These are phyloP conservation scores for Amphipoea oculea DNA, from an alignment of 2,888 invertebrate species.

Conservation along the genomic window DNA sequence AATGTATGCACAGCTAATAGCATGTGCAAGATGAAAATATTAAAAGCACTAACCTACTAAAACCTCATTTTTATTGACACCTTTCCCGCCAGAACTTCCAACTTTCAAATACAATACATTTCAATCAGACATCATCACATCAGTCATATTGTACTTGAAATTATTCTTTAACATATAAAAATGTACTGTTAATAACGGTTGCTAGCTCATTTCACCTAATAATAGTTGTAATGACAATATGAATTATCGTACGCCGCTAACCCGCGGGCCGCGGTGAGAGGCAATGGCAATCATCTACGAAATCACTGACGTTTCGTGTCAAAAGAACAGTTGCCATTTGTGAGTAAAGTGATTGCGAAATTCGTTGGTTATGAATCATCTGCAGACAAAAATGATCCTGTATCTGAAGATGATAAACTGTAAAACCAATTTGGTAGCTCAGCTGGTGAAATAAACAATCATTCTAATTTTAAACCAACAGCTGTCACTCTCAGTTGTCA, in stretches of 20 bases:
- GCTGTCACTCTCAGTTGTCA: neutral
- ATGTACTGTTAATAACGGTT: conserved; percentile 74
- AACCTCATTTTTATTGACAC: neutral
- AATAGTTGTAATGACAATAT: conserved; percentile 72
- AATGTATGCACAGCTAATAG: neutral
- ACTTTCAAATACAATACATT: neutral
- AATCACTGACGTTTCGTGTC: conserved; percentile 67
- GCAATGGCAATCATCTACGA: conserved; percentile 64
- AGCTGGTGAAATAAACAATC: neutral
- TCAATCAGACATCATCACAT: conserved; percentile 12
- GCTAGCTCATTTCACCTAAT: conserved; percentile 64
- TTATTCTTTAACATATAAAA: conserved; percentile 5
- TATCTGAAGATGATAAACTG: neutral
- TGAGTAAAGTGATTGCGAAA: conserved; percentile 16
- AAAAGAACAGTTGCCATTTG: conserved; percentile 42
- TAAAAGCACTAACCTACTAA: neutral
- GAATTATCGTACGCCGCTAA: conserved; percentile 64
- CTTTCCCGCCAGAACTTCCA: neutral
- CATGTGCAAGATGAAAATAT: neutral
- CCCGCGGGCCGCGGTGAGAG: conserved; percentile 54
- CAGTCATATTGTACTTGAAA: neutral
- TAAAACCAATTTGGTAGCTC: neutral
- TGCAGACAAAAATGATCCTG: neutral
- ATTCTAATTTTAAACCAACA: conserved; percentile 2
- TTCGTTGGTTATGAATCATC: neutral